These are phyloP conservation scores for Agonum fuliginosum DNA, from an alignment of 2,888 invertebrate genomes.

Conservation along the genomic window DNA sequence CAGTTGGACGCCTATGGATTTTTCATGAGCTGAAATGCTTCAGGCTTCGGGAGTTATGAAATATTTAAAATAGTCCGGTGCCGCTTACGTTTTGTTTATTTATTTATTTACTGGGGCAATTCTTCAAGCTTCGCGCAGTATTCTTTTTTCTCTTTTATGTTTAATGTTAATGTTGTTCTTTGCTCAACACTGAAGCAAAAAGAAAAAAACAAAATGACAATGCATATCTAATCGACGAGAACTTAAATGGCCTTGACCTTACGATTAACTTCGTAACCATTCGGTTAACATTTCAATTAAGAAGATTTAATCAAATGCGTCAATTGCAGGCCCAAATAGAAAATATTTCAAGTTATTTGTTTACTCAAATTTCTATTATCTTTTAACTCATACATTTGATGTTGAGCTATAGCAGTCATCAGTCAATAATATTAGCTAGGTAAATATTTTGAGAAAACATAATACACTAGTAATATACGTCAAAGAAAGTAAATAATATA, in stretches of 20 bases:
- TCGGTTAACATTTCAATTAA: constrained; percentile 25
- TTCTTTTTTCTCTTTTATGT: neutral
- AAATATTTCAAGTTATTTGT: neutral
- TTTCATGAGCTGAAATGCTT: neutral
- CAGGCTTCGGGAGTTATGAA: neutral
- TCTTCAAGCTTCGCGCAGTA: neutral
- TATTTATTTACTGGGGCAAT: neutral
- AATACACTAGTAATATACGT: no score
- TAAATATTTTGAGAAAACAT: no score
- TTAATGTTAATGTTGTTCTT: neutral
- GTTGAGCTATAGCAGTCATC: no score
- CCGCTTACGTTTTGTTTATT: constrained; percentile 10
- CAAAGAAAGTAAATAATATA: no score
- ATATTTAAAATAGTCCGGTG: constrained; percentile 6
- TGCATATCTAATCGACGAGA: constrained; percentile 23
- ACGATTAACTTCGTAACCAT: constrained; percentile 1
- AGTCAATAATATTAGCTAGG: no score
- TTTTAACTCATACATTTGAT: no score
- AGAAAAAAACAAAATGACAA: constrained; percentile 6
- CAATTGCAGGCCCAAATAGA: no score
- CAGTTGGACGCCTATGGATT: neutral
- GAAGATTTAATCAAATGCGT: constrained; percentile 12
- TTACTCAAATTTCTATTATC: neutral
- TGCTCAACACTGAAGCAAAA: neutral
- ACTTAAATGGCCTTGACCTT: constrained; percentile 15